Conservation (phyloP, 2,113 vertebrate genomes). For the Rhabdomys dilectus region DNA sequence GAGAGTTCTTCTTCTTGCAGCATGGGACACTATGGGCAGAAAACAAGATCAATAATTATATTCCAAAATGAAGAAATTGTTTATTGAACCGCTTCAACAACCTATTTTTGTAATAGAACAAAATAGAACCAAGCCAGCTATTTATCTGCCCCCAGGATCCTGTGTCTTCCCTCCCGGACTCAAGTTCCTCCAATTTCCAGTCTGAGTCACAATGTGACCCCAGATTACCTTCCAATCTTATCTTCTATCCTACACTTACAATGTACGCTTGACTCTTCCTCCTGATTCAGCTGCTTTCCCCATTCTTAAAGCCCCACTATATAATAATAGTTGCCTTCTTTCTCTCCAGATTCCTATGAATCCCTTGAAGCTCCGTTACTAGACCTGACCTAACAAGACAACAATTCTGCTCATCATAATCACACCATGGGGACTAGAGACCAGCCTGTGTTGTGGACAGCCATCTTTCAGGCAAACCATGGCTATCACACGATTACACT, state of each 20-base stretch:
- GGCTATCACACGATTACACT: background rate
- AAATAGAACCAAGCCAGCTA: background rate
- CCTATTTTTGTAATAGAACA: conserved; percentile 4
- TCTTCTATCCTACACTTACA: background rate
- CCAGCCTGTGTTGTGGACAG: background rate
- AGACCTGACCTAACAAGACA: background rate
- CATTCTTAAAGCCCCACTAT: background rate
- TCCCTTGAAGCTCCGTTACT: too few relatives aligned
- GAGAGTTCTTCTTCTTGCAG: background rate
- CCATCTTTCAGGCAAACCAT: background rate
- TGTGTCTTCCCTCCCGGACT: background rate
- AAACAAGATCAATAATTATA: background rate
- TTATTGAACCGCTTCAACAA: background rate
- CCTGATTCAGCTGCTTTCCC: background rate
- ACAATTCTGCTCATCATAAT: accelerated
- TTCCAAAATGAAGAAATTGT: background rate
- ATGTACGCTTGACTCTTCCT: background rate
- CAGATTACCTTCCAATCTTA: background rate
- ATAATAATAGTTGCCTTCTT: background rate
- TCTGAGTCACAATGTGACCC: background rate
- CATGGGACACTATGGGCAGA: background rate
- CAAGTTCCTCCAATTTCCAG: background rate
- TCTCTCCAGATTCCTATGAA: background rate
- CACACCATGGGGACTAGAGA: accelerated
- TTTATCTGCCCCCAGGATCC: background rate